These are phyloP conservation scores for Pharmacophagus antenor DNA, from an alignment of 2,888 invertebrate genomes.

Conservation along the genomic window DNA sequence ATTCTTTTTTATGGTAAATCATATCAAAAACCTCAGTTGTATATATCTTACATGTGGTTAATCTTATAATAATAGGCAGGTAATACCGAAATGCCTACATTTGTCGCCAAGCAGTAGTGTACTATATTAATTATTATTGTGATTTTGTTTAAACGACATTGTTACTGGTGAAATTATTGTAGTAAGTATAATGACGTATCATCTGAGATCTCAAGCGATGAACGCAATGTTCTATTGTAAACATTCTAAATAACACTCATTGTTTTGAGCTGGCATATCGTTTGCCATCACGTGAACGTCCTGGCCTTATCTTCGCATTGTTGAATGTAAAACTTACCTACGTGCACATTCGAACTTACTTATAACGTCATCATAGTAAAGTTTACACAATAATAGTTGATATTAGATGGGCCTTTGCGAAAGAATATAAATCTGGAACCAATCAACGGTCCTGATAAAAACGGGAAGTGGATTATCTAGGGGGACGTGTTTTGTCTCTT, in stretches of 20 bases:
- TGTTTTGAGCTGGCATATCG: background rate
- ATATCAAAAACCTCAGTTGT: no score
- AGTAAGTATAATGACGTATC: background rate
- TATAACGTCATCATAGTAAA: background rate
- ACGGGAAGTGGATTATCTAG: slow-evolving; percentile 5
- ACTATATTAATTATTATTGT: background rate
- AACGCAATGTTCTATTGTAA: background rate
- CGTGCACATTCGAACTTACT: background rate
- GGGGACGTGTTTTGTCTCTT: background rate
- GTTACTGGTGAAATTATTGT: background rate
- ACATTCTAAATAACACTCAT: background rate
- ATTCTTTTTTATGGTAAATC: no score
- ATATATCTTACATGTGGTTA: no score
- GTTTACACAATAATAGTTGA: background rate
- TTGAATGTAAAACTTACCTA: no score
- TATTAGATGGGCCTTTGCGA: background rate
- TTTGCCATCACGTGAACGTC: background rate
- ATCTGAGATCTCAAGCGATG: background rate
- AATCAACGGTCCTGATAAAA: slow-evolving; percentile 8
- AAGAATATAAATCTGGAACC: background rate
- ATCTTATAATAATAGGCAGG: no score
- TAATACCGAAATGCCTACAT: background rate
- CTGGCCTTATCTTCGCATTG: no score
- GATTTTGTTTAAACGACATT: background rate
- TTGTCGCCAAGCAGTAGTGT: background rate